Base-by-base conservation (phyloP, 2,113 vertebrate species). In the Abramis brama region DNA sequence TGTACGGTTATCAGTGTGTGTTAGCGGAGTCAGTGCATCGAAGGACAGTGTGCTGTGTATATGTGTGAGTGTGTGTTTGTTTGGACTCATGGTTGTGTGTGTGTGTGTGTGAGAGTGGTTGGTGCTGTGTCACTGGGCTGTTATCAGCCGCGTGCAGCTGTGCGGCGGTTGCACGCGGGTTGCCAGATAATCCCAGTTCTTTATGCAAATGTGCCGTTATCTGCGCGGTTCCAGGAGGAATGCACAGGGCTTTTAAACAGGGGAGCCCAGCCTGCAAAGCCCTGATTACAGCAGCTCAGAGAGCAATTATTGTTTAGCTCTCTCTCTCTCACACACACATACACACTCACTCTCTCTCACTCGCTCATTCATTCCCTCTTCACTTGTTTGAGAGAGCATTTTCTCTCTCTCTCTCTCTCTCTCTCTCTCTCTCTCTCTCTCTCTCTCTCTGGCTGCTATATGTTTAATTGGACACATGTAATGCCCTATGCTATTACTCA, bases 101-200 rank as follows among this genome's bases (percentile, higher is more conserved):
- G 86, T 85, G 78, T 87, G 79, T 73, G 70, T 84, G 64, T 80
- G 66, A 74, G 83, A 76, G 91, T 93, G 91, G 23, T 85, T 90
- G 87, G 87, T 90, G 93, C 91, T 90, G 90, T 92, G 91, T 91
- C 92, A 89, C 91, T 90, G 88, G 85, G 88, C 75, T 52, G 89
- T 93, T 93, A 92, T 94, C 93, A 89, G 90, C 91, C 90, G 55
- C 85, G 86, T 90, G 87, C 91, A 92, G 91, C 91, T 91, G 91
- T 70, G 77, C 87, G 89, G 87, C 91, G 88, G 90, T 87, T 88
- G 85, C 88, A 86, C 91, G 66, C 90, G 91, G 93, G 90, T 93
- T 91, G 93, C 93, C 94, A 94, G 93, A 93, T 95, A 94, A 94
- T 93, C 93, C 92, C 66, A 79, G 91, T 88, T 91, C 92, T 90